Evolutionary conservation across 2,888 invertebrate species (phyloP).

Genomic region (Eilema caniola): DNA sequence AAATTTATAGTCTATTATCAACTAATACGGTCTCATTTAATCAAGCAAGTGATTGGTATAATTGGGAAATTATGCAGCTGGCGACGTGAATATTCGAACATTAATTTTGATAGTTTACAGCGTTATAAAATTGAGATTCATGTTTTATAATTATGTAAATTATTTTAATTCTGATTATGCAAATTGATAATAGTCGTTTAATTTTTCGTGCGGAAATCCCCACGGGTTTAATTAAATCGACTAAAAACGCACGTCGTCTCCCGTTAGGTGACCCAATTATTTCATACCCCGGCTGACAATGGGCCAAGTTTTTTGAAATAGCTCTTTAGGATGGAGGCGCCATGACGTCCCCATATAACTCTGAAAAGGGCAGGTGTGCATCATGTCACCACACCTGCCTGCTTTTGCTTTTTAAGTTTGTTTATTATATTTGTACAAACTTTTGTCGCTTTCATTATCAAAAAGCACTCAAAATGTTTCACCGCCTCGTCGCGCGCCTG

Average conservation of each 20-base stretch:
- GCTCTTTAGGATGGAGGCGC: no score
- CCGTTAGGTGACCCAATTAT: no score
- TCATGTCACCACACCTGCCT: no score
- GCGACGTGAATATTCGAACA: background rate
- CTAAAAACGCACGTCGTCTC: no score
- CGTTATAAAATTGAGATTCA: background rate
- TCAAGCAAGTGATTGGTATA: background rate
- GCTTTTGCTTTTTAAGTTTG: background rate
- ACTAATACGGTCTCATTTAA: slow-evolving; percentile 1
- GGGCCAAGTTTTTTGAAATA: no score
- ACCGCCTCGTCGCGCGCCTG: background rate
- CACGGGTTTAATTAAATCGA: no score
- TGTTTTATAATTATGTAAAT: background rate
- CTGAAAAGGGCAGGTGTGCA: no score
- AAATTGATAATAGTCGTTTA: no score
- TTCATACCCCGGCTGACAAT: no score
- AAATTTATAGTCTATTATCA: slow-evolving; percentile 7
- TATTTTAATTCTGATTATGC: no score
- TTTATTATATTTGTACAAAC: background rate
- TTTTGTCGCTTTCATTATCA: slow-evolving; percentile 6
- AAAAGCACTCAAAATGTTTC: slow-evolving; percentile 15
- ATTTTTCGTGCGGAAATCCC: no score
- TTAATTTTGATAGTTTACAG: background rate
- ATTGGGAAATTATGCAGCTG: slow-evolving; percentile 6
- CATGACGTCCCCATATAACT: no score